Percentiles rank a stretch among this genome's conserved stretches.
Evolutionary conservation across 2,797 vertebrate genomes (phyloP).

Genomic region (Coracias cyanogaster): DNA sequence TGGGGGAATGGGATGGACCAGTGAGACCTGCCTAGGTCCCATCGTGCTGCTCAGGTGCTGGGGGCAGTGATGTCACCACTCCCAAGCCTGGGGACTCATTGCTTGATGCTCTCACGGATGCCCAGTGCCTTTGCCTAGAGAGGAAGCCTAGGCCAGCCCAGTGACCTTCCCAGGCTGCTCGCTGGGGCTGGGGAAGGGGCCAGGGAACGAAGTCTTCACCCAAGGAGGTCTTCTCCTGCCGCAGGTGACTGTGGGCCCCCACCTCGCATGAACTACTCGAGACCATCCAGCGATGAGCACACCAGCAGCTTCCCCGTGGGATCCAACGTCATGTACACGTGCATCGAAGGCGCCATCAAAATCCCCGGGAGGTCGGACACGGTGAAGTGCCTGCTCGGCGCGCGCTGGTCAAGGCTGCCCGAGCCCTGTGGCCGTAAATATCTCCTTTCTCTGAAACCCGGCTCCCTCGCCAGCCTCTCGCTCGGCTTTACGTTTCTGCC

Average conservation of each 20-base stretch:
- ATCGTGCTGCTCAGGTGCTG: background rate
- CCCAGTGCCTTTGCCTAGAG: background rate
- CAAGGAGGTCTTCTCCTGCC: background rate
- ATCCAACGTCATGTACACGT: background rate
- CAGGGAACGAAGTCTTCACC: background rate
- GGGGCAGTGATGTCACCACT: background rate
- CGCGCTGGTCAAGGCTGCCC: conserved; percentile 1
- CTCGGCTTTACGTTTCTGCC: rapidly evolving
- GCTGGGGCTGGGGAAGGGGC: background rate
- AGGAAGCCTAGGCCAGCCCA: background rate
- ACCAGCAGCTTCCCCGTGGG: background rate
- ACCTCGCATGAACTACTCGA: background rate
- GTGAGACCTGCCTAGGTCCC: background rate
- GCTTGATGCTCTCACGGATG: background rate
- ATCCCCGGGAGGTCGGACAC: background rate
- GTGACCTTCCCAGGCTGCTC: background rate
- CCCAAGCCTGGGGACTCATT: rapidly evolving
- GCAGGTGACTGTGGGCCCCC: conserved; percentile 42
- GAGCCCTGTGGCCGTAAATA: conserved; percentile 57
- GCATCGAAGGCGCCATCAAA: background rate
- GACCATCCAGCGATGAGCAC: rapidly evolving
- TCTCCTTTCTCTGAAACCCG: rapidly evolving
- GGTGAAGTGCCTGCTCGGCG: background rate
- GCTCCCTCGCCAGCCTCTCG: background rate
- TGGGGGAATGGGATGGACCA: rapidly evolving